Conservation (phyloP, 2,888 invertebrate genomes). For the Leptopterna dolabrata region DNA sequence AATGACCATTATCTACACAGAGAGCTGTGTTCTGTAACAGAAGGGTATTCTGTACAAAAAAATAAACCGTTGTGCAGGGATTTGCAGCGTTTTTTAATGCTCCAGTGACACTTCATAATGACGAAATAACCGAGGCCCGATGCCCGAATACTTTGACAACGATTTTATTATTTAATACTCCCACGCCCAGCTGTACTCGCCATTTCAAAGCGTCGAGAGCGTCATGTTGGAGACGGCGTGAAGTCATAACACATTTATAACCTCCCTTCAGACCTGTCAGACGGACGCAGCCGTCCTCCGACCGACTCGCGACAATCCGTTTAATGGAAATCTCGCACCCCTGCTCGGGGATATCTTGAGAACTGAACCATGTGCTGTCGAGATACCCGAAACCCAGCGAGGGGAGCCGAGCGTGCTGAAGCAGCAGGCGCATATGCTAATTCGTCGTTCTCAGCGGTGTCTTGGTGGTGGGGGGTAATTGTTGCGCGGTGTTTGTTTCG, state of each 20-base stretch:
- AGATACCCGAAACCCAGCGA: background rate
- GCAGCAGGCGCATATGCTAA: background rate
- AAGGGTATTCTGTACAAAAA: too few species aligned
- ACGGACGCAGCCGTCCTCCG: background rate
- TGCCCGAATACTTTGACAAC: too few species aligned
- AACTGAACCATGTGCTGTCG: background rate
- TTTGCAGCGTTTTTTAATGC: too few species aligned
- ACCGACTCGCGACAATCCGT: background rate
- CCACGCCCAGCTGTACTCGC: too few species aligned
- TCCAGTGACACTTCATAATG: too few species aligned
- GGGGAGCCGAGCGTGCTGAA: background rate
- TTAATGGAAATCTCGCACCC: background rate
- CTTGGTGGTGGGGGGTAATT: background rate
- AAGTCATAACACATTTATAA: background rate
- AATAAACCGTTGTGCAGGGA: too few species aligned
- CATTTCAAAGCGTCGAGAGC: too few species aligned
- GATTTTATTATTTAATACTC: too few species aligned
- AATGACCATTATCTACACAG: too few species aligned
- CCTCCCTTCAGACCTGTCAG: background rate
- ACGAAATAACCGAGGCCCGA: too few species aligned
- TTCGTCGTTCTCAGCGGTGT: background rate
- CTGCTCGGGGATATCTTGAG: background rate
- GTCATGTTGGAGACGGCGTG: background rate
- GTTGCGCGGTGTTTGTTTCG: background rate
- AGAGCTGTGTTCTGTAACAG: too few species aligned